phyloP scores from a whole-genome alignment of 1,140 invertebrate species.

The Eumeta japonica region DNA sequence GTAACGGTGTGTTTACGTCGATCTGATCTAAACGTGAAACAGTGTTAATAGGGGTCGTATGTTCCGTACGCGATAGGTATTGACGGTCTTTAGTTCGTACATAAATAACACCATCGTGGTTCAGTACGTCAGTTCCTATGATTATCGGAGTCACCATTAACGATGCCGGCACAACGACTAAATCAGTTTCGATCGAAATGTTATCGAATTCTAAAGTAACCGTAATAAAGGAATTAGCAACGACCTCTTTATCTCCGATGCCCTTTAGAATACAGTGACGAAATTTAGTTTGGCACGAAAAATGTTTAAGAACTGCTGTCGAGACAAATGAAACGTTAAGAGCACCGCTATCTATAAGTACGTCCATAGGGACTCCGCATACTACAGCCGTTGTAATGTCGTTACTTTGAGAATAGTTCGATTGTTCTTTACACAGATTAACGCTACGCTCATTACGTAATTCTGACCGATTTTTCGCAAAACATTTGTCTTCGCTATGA shows the following conservation, averaged over 20 bases:
- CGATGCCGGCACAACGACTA: slow-evolving; percentile 12
- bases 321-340: slow-evolving; percentile 17
- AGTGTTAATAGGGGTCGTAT: background rate
- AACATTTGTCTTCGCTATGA: slow-evolving; percentile 2
- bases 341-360: slow-evolving; percentile 20
- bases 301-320: slow-evolving; percentile 9
- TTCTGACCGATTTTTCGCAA: slow-evolving; percentile 7
- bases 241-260: slow-evolving; percentile 9
- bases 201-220: slow-evolving; percentile 15
- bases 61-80: slow-evolving; percentile 9
- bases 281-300: slow-evolving; percentile 11
- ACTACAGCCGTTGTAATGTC: slow-evolving; percentile 16
- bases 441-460: slow-evolving; percentile 3
- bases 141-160: slow-evolving; percentile 15
- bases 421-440: slow-evolving; percentile 5
- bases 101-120: slow-evolving; percentile 16
- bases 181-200: slow-evolving; percentile 17
- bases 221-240: slow-evolving; percentile 9
- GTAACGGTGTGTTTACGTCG: slow-evolving; percentile 6
- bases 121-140: slow-evolving; percentile 20
- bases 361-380: slow-evolving; percentile 16
- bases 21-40: background rate
- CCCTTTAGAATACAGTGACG: slow-evolving; percentile 14
- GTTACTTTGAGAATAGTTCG: background rate
- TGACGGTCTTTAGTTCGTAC: slow-evolving; percentile 14